Evolutionary conservation across 1,140 invertebrate genomes (phyloP).

Genomic region (Heterodera carotae): DNA sequence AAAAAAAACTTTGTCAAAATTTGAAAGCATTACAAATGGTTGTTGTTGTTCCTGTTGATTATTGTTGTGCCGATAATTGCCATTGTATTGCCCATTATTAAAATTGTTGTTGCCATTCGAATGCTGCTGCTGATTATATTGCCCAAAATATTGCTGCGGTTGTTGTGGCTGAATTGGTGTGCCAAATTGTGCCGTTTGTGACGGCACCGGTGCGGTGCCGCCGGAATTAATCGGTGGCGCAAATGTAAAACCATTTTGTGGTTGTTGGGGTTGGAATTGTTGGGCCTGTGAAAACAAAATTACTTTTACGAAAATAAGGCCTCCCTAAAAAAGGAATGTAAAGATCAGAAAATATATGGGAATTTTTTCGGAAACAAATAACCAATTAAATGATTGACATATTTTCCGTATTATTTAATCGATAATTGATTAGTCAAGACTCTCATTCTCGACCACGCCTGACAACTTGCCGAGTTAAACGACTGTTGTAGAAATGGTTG

Average conservation of each 20-base stretch:
- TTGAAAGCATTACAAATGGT: background rate
- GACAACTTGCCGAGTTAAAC: conserved; percentile 39
- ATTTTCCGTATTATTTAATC: too few species aligned
- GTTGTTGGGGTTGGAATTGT: conserved; percentile 31
- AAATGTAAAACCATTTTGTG: conserved; percentile 21
- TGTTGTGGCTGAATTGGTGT: conserved; percentile 27
- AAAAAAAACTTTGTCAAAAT: too few species aligned
- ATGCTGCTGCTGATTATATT: conserved; percentile 19
- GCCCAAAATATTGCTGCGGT: background rate
- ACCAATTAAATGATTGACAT: too few species aligned
- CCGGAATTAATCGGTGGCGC: background rate
- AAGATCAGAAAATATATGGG: too few species aligned
- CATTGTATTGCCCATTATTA: background rate
- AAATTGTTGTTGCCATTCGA: conserved; percentile 6
- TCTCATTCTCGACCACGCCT: background rate
- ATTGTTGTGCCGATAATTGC: background rate
- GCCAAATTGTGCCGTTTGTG: conserved; percentile 10
- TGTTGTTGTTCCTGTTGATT: background rate
- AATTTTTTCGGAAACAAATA: too few species aligned
- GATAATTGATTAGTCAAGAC: too few species aligned
- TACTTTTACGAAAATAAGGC: background rate
- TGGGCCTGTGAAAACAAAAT: conserved; percentile 34
- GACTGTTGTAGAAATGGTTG: conserved; percentile 55
- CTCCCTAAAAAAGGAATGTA: too few species aligned
- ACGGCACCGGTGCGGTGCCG: conserved; percentile 1